These are phyloP conservation scores for Brachyalestes nurse DNA, from an alignment of 2,797 vertebrate genomes.

Conservation along the genomic window DNA sequence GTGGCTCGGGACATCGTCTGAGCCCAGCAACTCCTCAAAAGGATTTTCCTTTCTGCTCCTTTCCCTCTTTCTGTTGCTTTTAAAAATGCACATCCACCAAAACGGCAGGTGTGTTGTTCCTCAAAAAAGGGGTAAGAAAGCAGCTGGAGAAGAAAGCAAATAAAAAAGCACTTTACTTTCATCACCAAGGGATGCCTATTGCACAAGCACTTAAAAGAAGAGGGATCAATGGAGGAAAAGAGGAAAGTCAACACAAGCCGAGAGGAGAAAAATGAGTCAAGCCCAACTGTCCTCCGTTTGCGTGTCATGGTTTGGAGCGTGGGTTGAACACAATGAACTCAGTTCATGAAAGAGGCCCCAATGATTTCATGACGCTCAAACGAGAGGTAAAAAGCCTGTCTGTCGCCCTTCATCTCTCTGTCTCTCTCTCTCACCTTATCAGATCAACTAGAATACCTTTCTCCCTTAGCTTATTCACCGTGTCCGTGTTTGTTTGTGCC, in stretches of 20 bases:
- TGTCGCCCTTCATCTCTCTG: conserved; percentile 17
- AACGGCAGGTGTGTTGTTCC: conserved; percentile 22
- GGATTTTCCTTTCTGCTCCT: conserved; percentile 13
- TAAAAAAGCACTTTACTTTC: conserved; percentile 15
- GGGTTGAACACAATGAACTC: conserved; percentile 36
- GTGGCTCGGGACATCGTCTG: conserved; percentile 40
- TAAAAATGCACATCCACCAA: conserved; percentile 20
- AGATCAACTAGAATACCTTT: conserved; percentile 43
- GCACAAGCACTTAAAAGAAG: conserved; percentile 31
- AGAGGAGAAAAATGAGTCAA: conserved; percentile 26
- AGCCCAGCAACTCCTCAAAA: conserved; percentile 32
- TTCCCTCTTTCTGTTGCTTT: background rate
- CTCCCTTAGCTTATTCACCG: conserved; percentile 13
- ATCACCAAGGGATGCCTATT: conserved; percentile 35
- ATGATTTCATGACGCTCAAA: conserved; percentile 38
- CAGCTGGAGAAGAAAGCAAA: background rate
- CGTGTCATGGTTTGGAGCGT: conserved; percentile 30
- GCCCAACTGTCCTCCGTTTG: conserved; percentile 17
- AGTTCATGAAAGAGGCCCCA: conserved; percentile 21
- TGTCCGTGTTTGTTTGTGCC: conserved; percentile 32
- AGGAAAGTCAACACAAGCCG: conserved; percentile 36
- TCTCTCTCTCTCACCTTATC: conserved; percentile 36
- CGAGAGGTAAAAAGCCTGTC: conserved; percentile 10
- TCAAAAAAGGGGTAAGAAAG: conserved; percentile 19
- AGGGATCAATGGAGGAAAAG: conserved; percentile 32